Evolutionary conservation across 2,113 vertebrate species (phyloP).

Genomic region (Psettodes erumei): DNA sequence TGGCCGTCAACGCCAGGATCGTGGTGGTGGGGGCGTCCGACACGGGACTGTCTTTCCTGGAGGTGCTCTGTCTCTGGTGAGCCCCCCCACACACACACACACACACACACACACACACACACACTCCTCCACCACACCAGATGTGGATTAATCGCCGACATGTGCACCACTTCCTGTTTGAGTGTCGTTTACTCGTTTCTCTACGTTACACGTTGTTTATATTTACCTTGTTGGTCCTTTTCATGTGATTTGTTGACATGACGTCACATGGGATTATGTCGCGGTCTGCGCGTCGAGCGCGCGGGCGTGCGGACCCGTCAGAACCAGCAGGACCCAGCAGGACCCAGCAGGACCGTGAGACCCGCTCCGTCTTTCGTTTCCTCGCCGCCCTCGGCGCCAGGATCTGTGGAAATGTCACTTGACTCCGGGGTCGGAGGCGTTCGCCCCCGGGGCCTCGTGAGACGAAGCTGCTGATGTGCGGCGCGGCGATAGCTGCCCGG

Average conservation of each 20-base stretch:
- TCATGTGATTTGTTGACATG: too few species aligned
- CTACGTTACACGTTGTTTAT: too few species aligned
- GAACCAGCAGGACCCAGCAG: too few species aligned
- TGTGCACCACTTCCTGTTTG: too few species aligned
- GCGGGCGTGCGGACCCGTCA: too few species aligned
- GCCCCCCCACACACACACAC: constrained; percentile 34
- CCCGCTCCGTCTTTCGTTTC: constrained; percentile 37
- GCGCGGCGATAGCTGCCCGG: constrained; percentile 74
- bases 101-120: too few species aligned
- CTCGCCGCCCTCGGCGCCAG: constrained; percentile 43
- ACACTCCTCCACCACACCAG: neutral
- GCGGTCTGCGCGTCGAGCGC: too few species aligned
- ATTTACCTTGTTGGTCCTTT: too few species aligned
- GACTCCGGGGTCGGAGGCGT: constrained; percentile 46
- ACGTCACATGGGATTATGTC: too few species aligned
- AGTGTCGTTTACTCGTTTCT: too few species aligned
- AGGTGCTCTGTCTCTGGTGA: constrained; percentile 90
- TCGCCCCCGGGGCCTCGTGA: constrained; percentile 49
- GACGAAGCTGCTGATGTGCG: constrained; percentile 56
- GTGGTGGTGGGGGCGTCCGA: constrained; percentile 94
- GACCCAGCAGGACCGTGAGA: too few species aligned
- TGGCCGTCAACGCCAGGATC: constrained; percentile 87
- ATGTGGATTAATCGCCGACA: neutral
- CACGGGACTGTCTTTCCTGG: constrained; percentile 90
- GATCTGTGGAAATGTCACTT: constrained; percentile 61